Base-by-base conservation (phyloP, 2,113 vertebrate genomes). In the Laticauda laticaudata region DNA sequence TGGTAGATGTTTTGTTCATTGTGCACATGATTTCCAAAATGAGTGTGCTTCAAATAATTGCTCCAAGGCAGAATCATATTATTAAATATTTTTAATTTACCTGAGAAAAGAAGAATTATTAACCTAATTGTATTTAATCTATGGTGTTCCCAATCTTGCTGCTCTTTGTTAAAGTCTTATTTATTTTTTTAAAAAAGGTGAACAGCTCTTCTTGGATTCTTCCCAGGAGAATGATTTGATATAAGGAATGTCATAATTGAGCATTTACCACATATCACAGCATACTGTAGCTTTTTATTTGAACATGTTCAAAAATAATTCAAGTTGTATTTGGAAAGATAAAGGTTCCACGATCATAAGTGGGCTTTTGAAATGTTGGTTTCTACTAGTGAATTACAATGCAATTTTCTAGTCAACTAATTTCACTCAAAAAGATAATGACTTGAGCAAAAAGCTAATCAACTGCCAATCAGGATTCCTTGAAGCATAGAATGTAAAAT, bases 381-480 rank as follows among this genome's bases (percentile, higher is more conserved):
- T 97, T 98, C 95, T 95, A 90, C 96, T 97, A 96, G 97, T 98
- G 97, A 98, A 98, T 98, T 98, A 98, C 97, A 97, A 97, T 98
- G 98, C 97, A 98, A 98, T 98, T 99, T 98, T 98, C 98, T 98
- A 98, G 97, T 97, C 98, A 98, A 98, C 98, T 98, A 98, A 98
- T 99, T 99, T 98, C 97, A 98, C 98, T 98, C 96, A 98, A 98
- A 98, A 98, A 98, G 98, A 98, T 98, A 99, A 99, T 99, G 98
- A 98, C 98, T 98, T 95, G 97, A 98, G 98, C 98, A 98, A 98
- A 98, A 98, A 97, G 97, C 97, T 99, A 99, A 99, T 99, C 98
- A 99, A 98, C 98, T 99, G 99, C 98, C 99, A 99, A 98, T 99
- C 98, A 98, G 97, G 97, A 97, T 98, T 98, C 96, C 97, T 98